Evolutionary conservation across 2,888 invertebrate genomes (phyloP), one percentile per base, ranked within the genome.

Genomic region (Saturnia pavonia): DNA sequence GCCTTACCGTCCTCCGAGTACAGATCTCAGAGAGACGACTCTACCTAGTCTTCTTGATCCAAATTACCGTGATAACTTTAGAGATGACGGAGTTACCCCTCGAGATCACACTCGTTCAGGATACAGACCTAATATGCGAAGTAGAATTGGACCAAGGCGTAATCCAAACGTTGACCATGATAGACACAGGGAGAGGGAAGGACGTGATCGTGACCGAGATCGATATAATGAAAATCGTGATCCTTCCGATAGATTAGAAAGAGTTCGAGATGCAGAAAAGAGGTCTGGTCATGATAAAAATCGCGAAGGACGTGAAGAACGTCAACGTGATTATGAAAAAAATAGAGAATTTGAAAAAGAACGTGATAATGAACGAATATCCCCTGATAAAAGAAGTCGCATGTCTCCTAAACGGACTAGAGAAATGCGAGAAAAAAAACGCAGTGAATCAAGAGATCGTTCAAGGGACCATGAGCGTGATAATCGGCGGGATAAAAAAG

Each of bases 381-480:
- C 91, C 12, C 92, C 93, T 6, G 93, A 93, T 68, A 92, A 88
- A 76, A 93, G 91, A 82, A 69, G 74, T 67, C 88, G 91, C 43
- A 57, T 74, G 0, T 91, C 92, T 54, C 92, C 92, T n/a, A 92
- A 92, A 80, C 87, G 90, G 80, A 88, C 89, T 73, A 86, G 89
- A 73, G 94, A 94, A 45, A 74, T 74, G 14, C 88, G 92, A 70
- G 91, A 93, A 34, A 92, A 90, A 77, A 89, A 88, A 78, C 89
- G 91, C 67, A 92, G 93, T 81, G 93, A 94, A 79, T 91, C 93
- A 34, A 86, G 91, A 77, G 92, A 89, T 69, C 87, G 90, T 51
- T 94, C 91, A 74, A 90, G 94, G 76, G 94, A 94, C 68, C 93
- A 94, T 76, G 95, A 95, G 65, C 93, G 94, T 74, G 95, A 95